Evolutionary conservation across 2,888 invertebrate species (phyloP), one percentile per base, ranked within the genome.

Genomic region (Lobophora halterata): DNA sequence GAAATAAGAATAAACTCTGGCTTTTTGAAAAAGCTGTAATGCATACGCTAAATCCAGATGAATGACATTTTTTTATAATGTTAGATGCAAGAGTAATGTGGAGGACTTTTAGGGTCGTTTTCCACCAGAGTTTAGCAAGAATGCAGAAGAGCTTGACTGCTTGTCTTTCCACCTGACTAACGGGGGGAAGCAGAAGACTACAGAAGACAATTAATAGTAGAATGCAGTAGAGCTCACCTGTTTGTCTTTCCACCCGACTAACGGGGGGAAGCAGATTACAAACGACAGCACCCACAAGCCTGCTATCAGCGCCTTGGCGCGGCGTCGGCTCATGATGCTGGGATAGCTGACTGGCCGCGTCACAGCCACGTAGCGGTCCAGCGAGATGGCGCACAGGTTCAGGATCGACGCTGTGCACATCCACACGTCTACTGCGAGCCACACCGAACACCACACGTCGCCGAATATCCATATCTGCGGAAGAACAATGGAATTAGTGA

Each of bases 341-440:
- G 98, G 97, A 88, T 99, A 99, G 73, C 95, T 95, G 64, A 99
- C 95, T 0, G 99, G 99, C 34, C 97, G 90, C 20, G 98, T 98
- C 45, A 99, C 98, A 11, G 99, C 99, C 61, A 99, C 94, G 88
- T 98, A 99, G 79, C 98, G 91, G 87, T 96, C 95, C 69, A 98
- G 88, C 7, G 97, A 97, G 71, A 98, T 98, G 61, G 97, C 98
- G 73, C 97, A 97, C 35, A 98, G 90, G 81, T 98, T 98, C 58
- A 98, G 89, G 64, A 98, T 98, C 59, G 97, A 97, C 0, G 98
- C 97, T 0, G 99, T 99, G 86, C 98, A 98, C 95, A 98, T 95
- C 97, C 98, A 97, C 5, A 99, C 98, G 80, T 99, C 99, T 38
- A 98, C 93, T 0, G 98, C 98, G 49, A 99, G 89, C 98, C 98